Evolutionary conservation across 2,797 vertebrate genomes (phyloP), one percentile per base, ranked within the genome.

Genomic region (Buceros bicornis): DNA sequence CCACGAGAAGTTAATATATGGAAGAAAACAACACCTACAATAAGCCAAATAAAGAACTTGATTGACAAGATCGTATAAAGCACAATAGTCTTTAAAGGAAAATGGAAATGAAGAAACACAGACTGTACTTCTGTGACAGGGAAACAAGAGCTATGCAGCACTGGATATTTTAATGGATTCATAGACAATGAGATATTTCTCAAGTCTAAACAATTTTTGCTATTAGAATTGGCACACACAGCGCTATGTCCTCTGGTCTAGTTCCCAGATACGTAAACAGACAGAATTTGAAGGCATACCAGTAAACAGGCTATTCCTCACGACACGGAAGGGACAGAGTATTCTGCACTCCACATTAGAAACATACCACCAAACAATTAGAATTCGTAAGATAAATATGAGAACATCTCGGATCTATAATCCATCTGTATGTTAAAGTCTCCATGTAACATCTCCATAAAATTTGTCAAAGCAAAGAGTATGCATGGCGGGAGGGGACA

Each of bases 131-230:
- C 31, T 54, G 20, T 20, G 33, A 78, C 42, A 86, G 28, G 25
- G 53, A 86, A 56, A 73, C 37, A 53, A 82, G 53, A 77, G 9
- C 35, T 37, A 31, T 18, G 42, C 31, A 74, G 29, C 16, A 58
- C 67, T 18, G n/a, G 56, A 37, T 72, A 83, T 37, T 85, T 82
- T 80, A 80, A 85, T 54, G 17, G 61, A 90, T 81, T 89, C 74
- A 61, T 1, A 91, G 65, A 77, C 72, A 91, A 40, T 61, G 43
- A 89, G 72, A 35, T 50, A 56, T 61, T 96, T 45, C 79, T 78
- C 16, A 43, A 51, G 48, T 87, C 73, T 79, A 88, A 93, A 79
- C 40, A 53, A 35, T 25, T 88, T 61, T 69, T 91, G 65, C 54
- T 67, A 37, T 61, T 83, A 65, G 57, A 88, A 81, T 12, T 29